A percentile compares a stretch with the other conserved stretches of the same genome.
These are phyloP conservation scores for Thryonomys swinderianus DNA, from an alignment of 2,113 vertebrate species.

Conservation along the genomic window DNA sequence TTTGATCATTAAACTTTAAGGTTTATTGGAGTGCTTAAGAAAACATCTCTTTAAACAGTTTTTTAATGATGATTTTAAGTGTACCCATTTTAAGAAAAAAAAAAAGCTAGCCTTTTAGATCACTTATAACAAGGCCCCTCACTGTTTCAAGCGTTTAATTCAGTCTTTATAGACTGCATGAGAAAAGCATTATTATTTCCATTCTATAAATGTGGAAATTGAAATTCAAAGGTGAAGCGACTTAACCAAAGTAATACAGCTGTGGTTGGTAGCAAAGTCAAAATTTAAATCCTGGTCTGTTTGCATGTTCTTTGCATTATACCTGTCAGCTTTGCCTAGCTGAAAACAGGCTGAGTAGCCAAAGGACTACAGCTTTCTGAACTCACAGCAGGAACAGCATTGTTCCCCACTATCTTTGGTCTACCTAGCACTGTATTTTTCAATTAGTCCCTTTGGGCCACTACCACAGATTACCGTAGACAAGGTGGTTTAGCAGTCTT, in stretches of 20 bases:
- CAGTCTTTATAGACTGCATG: neutral
- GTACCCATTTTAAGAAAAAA: conserved; percentile 35
- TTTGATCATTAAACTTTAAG: neutral
- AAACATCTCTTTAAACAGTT: neutral
- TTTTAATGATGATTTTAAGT: neutral
- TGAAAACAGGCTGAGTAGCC: neutral
- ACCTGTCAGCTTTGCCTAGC: neutral
- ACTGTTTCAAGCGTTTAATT: neutral
- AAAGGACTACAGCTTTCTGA: neutral
- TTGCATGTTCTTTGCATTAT: neutral
- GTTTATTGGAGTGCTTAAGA: neutral
- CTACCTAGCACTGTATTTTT: neutral
- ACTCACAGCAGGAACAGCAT: neutral
- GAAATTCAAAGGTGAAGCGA: neutral
- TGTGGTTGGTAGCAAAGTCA: neutral
- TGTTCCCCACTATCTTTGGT: neutral
- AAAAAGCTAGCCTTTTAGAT: conserved; percentile 9
- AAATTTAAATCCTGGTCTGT: neutral
- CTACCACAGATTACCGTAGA: neutral
- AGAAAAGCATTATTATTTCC: neutral
- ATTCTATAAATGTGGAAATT: neutral
- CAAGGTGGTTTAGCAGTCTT: neutral
- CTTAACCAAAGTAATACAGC: neutral
- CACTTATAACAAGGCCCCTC: neutral
- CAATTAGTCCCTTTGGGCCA: neutral